Conservation (phyloP, 2,888 invertebrate species). For the Sinelater perroti region DNA sequence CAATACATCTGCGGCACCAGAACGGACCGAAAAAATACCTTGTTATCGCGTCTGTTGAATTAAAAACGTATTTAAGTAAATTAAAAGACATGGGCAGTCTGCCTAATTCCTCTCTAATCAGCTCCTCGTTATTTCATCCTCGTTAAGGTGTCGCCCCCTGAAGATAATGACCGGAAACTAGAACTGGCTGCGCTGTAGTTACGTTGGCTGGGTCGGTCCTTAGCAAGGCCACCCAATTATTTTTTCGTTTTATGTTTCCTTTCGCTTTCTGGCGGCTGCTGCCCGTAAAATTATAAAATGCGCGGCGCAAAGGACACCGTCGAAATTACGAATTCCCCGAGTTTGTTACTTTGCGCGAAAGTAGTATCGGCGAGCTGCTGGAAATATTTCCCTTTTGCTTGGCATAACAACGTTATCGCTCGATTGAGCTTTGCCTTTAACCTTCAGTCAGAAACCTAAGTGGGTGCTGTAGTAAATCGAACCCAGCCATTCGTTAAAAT, state of each 20-base stretch:
- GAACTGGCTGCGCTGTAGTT: constrained; percentile 41
- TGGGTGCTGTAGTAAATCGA: constrained; percentile 34
- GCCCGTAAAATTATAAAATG: constrained; percentile 19
- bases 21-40: constrained; percentile 27
- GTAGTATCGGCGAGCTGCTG: constrained; percentile 20
- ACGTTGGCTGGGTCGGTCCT: constrained; percentile 26
- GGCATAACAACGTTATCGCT: constrained; percentile 34
- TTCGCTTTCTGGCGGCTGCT: constrained; percentile 15
- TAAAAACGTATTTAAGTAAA: constrained; percentile 49
- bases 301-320: constrained; percentile 5
- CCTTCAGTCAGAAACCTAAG: constrained; percentile 33
- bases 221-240: constrained; percentile 28
- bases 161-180: constrained; percentile 51
- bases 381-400: constrained; percentile 34
- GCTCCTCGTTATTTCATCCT: constrained; percentile 52
- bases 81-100: constrained; percentile 45
- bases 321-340: constrained; percentile 18
- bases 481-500: constrained; percentile 35
- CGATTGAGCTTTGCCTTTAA: constrained; percentile 34
- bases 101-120: constrained; percentile 51
- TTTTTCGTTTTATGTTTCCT: constrained; percentile 26
- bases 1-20: constrained; percentile 22
- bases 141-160: constrained; percentile 49
- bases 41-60: constrained; percentile 47
- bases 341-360: constrained; percentile 10